Evolutionary conservation across 2,113 vertebrate species (phyloP).

Genomic region (Taurulus bubalis): DNA sequence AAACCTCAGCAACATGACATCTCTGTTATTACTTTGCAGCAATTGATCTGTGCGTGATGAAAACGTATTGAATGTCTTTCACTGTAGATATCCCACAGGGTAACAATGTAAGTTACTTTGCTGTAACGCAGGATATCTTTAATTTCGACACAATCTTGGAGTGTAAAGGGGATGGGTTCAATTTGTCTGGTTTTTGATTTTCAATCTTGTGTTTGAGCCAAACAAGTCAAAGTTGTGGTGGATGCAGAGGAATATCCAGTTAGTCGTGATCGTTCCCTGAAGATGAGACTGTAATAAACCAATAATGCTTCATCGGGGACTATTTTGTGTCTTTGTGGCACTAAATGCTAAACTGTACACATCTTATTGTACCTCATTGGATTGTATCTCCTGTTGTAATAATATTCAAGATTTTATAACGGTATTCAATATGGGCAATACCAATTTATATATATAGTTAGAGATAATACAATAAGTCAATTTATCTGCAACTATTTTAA

Average conservation of each 20-base stretch:
- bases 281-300: slow-evolving; percentile 28
- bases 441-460: not conserved
- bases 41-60: slow-evolving; percentile 26
- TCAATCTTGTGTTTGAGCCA: slow-evolving; percentile 4
- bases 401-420: slow-evolving; percentile 9
- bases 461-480: not conserved
- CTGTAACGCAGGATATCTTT: not conserved
- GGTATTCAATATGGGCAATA: not conserved
- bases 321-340: slow-evolving; percentile 38
- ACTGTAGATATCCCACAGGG: not conserved
- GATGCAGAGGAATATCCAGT: slow-evolving; percentile 26
- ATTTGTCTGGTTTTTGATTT: not conserved
- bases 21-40: slow-evolving; percentile 44
- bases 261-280: slow-evolving; percentile 44
- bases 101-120: not conserved
- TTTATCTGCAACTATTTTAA: not conserved
- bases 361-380: slow-evolving; percentile 36
- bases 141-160: not conserved
- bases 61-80: slow-evolving; percentile 4
- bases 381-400: slow-evolving; percentile 37
- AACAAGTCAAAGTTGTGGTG: slow-evolving; percentile 31
- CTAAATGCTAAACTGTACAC: slow-evolving; percentile 46
- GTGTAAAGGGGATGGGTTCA: not conserved
- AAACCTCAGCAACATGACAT: slow-evolving; percentile 46
- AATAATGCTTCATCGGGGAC: slow-evolving; percentile 37